Percentiles rank a stretch among this genome's conserved stretches.
Conservation (phyloP, 2,797 vertebrate genomes). For the Hirundo rustica region DNA sequence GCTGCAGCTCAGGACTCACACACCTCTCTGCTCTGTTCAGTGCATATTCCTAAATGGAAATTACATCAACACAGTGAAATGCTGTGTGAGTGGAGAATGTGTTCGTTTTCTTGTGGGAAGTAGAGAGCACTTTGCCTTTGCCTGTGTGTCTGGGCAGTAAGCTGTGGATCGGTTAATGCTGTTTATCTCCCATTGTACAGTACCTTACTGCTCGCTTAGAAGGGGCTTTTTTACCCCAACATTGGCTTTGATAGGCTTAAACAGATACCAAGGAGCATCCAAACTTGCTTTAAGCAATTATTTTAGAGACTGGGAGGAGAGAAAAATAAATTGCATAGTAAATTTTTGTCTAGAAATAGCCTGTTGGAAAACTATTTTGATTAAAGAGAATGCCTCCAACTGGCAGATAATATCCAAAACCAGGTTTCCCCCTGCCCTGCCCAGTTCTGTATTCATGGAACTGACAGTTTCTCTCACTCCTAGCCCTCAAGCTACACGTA, state of each 20-base stretch:
- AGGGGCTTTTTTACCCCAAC: background rate
- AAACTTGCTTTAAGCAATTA: constrained; percentile 16
- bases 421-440: background rate
- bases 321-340: background rate
- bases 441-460: background rate
- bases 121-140: background rate
- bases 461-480: background rate
- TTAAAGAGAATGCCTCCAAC: background rate
- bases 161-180: background rate
- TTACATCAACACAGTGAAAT: background rate
- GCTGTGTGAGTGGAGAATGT: background rate
- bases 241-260: background rate
- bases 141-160: constrained; percentile 2
- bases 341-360: background rate
- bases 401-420: background rate
- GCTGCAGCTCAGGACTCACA: constrained; percentile 62
- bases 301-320: background rate
- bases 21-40: constrained; percentile 46
- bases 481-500: background rate
- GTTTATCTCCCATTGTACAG: background rate
- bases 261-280: background rate
- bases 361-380: background rate
- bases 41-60: constrained; percentile 44
- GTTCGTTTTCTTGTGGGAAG: background rate
- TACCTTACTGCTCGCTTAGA: background rate